Conservation (phyloP, 2,113 vertebrate genomes). For the Pseudopodoces humilis region DNA sequence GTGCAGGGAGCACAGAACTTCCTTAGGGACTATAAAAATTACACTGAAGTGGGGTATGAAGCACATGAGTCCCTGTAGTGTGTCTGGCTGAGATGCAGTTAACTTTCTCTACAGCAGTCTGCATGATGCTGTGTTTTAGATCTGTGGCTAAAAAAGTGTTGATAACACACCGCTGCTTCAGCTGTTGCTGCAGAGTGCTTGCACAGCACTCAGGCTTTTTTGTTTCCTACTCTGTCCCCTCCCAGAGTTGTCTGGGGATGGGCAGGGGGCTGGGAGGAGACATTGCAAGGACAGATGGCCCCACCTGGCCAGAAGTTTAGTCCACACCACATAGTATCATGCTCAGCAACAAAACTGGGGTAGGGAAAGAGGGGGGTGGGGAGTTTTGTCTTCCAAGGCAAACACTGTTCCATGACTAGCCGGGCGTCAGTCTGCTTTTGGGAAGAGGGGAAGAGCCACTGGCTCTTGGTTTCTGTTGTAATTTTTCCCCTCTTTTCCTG, state of each 20-base stretch:
- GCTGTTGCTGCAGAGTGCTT: background rate
- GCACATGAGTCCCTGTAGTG: background rate
- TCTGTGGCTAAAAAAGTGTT: background rate
- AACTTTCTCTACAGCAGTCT: background rate
- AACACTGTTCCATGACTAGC: background rate
- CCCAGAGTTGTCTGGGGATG: background rate
- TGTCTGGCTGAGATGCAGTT: background rate
- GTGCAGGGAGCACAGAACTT: background rate
- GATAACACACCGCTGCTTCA: background rate
- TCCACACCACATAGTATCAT: background rate
- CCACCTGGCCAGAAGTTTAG: background rate
- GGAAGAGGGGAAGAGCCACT: background rate
- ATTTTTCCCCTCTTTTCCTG: background rate
- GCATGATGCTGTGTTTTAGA: background rate
- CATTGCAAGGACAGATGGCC: background rate
- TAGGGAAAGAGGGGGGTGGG: background rate
- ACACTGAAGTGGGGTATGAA: background rate
- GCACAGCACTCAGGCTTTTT: background rate
- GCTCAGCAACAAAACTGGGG: background rate
- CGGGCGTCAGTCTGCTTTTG: background rate
- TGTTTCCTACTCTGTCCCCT: background rate
- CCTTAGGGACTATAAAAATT: background rate
- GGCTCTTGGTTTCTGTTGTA: background rate
- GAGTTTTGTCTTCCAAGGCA: background rate
- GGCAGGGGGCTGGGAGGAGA: background rate